Conservation (phyloP, 1,140 invertebrate species). For the Nymphalis io region DNA sequence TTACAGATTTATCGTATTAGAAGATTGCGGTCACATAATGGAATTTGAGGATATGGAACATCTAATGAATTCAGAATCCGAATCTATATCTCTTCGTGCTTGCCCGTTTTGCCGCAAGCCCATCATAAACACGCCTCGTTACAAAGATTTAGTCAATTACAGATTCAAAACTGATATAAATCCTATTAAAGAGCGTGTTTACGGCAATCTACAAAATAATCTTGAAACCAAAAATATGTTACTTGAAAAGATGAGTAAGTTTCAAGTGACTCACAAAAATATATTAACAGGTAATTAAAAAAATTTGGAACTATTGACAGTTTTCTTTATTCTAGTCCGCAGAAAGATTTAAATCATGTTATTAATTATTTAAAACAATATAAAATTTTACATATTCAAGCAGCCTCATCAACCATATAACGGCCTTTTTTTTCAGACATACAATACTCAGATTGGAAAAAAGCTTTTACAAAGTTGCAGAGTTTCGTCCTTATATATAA, state of each 20-base stretch:
- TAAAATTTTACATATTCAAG: background rate
- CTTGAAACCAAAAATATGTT: slow-evolving; percentile 30
- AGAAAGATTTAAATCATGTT: too few relatives aligned
- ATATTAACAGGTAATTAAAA: slow-evolving; percentile 13
- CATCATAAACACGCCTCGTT: slow-evolving; percentile 83
- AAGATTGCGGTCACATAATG: slow-evolving; percentile 85
- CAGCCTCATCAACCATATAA: background rate
- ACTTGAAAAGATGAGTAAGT: slow-evolving; percentile 7
- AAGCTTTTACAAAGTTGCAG: slow-evolving; percentile 27
- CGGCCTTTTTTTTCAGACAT: slow-evolving; percentile 35
- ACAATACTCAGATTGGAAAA: slow-evolving; percentile 22
- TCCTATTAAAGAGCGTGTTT: slow-evolving; percentile 80
- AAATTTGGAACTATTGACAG: too few relatives aligned
- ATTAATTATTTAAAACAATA: too few relatives aligned
- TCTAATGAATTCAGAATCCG: slow-evolving; percentile 74
- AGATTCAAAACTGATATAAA: slow-evolving; percentile 79
- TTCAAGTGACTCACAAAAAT: background rate
- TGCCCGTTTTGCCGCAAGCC: slow-evolving; percentile 85
- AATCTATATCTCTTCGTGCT: slow-evolving; percentile 80
- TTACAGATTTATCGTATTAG: slow-evolving; percentile 82
- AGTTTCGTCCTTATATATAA: slow-evolving; percentile 35
- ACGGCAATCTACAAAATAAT: slow-evolving; percentile 55
- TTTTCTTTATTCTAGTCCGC: too few relatives aligned
- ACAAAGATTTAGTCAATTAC: slow-evolving; percentile 82
- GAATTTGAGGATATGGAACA: slow-evolving; percentile 82